Percentiles rank a stretch among this genome's conserved stretches.
These are phyloP conservation scores for Laupala kohalensis DNA, from an alignment of 1,140 invertebrate species.

Conservation along the genomic window DNA sequence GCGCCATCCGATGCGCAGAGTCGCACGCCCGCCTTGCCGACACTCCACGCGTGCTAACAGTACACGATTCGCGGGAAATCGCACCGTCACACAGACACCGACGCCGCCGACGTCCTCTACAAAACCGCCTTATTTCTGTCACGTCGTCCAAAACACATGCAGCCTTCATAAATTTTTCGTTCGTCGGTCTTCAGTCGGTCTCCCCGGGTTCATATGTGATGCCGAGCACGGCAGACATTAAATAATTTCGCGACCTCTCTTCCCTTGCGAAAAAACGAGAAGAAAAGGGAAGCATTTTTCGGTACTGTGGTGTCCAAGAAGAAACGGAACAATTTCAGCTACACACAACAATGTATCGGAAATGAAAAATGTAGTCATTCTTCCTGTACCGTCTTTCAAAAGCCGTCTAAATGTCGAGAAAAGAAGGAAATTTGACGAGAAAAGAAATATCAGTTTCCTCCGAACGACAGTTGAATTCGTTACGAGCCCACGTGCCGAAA, in stretches of 20 bases:
- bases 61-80: neutral
- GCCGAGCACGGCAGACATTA: neutral
- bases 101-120: too few relatives aligned
- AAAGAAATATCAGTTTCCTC: neutral
- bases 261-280: neutral
- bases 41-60: neutral
- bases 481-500: neutral
- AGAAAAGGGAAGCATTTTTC: neutral
- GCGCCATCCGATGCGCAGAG: too few relatives aligned
- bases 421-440: neutral
- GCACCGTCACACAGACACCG: neutral
- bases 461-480: neutral
- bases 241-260: neutral
- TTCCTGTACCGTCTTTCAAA: neutral
- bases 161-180: neutral
- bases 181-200: neutral
- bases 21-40: neutral
- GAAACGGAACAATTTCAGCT: neutral
- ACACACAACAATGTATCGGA: neutral
- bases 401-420: neutral
- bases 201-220: neutral
- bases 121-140: neutral
- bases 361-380: neutral
- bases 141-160: neutral
- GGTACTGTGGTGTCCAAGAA: neutral